Percentiles rank a stretch among this genome's conserved stretches.
Conservation (phyloP, 2,797 vertebrate species). For the Alectoris magna region DNA sequence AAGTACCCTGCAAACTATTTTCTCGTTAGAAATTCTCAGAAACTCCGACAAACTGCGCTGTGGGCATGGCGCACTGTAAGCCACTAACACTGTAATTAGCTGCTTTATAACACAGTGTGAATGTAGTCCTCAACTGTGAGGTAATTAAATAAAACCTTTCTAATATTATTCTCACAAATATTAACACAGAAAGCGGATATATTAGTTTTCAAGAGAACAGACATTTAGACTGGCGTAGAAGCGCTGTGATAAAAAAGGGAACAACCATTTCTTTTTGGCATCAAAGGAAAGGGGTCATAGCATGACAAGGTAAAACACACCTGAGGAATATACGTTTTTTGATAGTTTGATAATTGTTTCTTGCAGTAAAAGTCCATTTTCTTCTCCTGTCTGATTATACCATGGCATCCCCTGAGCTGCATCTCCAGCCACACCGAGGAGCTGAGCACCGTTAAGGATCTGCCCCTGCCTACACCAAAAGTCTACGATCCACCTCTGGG, state of each 20-base stretch:
- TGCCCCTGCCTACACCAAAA: background rate
- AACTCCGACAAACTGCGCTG: slow-evolving; percentile 25
- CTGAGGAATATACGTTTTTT: background rate
- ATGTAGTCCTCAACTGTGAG: slow-evolving; percentile 44
- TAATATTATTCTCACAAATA: slow-evolving; percentile 50
- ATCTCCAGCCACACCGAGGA: background rate
- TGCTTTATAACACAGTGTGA: slow-evolving; percentile 49
- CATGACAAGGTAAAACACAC: background rate
- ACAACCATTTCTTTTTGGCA: slow-evolving; percentile 9
- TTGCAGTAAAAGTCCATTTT: background rate
- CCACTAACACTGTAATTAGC: slow-evolving; percentile 46
- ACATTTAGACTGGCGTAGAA: slow-evolving; percentile 41
- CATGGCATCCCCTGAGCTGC: background rate
- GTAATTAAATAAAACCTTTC: slow-evolving; percentile 67
- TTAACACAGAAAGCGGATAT: slow-evolving; percentile 18
- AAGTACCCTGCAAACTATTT: slow-evolving; percentile 17
- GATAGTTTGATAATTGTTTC: background rate
- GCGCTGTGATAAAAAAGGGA: background rate
- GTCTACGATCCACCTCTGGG: background rate
- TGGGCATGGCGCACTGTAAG: slow-evolving; percentile 22
- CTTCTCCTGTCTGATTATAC: background rate
- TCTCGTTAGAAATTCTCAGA: slow-evolving; percentile 11
- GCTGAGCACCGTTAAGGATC: background rate
- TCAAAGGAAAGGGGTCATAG: background rate
- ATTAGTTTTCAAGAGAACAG: slow-evolving; percentile 39